A percentile compares a stretch with the other conserved stretches of the same genome.
These are phyloP conservation scores for Emmelina monodactyla DNA, from an alignment of 2,888 invertebrate genomes.

Conservation along the genomic window DNA sequence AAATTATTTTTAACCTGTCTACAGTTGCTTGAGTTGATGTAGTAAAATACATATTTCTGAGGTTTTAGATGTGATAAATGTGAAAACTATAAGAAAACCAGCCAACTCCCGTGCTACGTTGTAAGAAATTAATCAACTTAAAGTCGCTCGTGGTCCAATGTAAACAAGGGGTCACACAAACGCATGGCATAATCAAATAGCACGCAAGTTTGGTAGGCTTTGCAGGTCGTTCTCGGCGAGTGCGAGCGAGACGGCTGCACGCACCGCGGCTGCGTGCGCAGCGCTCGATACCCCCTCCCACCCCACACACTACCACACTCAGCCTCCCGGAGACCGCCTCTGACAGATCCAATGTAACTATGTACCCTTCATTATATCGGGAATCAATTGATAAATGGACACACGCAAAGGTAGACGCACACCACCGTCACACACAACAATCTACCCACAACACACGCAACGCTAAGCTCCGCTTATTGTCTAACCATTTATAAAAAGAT, in stretches of 20 bases:
- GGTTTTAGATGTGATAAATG: no score
- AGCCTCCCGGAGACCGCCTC: constrained; percentile 43
- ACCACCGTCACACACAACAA: no score
- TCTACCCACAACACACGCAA: no score
- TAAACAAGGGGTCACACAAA: constrained; percentile 57
- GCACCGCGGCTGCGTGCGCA: constrained; percentile 42
- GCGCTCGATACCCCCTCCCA: constrained; percentile 38
- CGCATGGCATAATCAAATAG: constrained; percentile 49
- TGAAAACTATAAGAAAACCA: constrained; percentile 12
- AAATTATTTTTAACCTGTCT: no score
- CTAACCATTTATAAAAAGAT: no score
- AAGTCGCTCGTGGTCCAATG: constrained; percentile 57
- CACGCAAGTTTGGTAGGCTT: constrained; percentile 47
- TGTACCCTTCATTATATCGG: constrained; percentile 62
- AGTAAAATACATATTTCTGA: no score
- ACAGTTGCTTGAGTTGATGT: no score
- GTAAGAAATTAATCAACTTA: constrained; percentile 59
- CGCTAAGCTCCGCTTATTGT: no score
- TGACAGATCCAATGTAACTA: constrained; percentile 53
- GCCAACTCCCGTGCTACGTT: constrained; percentile 40
- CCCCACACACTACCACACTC: constrained; percentile 29
- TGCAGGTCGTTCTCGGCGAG: constrained; percentile 26
- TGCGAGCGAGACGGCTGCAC: constrained; percentile 35
- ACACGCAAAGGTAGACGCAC: constrained; percentile 16
- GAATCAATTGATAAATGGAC: constrained; percentile 63